Percentiles rank a stretch among this genome's conserved stretches.
Conservation (phyloP, 2,888 invertebrate species). For the Gastrophysa polygoni region DNA sequence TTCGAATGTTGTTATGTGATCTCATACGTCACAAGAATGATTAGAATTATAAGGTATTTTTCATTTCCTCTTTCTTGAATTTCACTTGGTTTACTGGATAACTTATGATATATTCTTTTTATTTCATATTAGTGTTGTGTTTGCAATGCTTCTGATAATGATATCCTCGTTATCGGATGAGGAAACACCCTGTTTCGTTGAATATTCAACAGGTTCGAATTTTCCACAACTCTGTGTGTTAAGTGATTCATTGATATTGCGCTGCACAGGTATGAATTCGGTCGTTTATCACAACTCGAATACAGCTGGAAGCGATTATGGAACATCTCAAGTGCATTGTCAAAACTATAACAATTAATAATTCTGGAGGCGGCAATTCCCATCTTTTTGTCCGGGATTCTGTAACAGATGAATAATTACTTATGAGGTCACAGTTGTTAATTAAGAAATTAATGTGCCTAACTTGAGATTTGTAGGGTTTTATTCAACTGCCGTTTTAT, state of each 20-base stretch:
- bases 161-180: neutral
- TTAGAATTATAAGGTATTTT: too few relatives aligned
- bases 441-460: constrained; percentile 57
- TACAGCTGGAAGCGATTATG: constrained; percentile 20
- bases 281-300: constrained; percentile 13
- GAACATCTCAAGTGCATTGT: constrained; percentile 50
- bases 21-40: too few relatives aligned
- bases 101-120: too few relatives aligned
- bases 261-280: constrained; percentile 7
- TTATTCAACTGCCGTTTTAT: constrained; percentile 46
- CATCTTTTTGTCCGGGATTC: constrained; percentile 43
- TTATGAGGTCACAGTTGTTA: constrained; percentile 57
- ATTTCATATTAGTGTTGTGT: too few relatives aligned
- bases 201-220: neutral
- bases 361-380: constrained; percentile 45
- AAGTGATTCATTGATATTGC: neutral
- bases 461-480: constrained; percentile 50
- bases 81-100: too few relatives aligned
- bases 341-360: constrained; percentile 57
- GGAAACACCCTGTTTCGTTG: too few relatives aligned
- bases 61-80: too few relatives aligned
- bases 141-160: too few relatives aligned
- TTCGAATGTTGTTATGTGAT: too few relatives aligned
- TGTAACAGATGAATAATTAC: constrained; percentile 56
- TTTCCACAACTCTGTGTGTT: neutral